A percentile compares a stretch with the other conserved stretches of the same genome.
phyloP scores from a whole-genome alignment of 2,113 vertebrate species.

The Alligator sinensis region DNA sequence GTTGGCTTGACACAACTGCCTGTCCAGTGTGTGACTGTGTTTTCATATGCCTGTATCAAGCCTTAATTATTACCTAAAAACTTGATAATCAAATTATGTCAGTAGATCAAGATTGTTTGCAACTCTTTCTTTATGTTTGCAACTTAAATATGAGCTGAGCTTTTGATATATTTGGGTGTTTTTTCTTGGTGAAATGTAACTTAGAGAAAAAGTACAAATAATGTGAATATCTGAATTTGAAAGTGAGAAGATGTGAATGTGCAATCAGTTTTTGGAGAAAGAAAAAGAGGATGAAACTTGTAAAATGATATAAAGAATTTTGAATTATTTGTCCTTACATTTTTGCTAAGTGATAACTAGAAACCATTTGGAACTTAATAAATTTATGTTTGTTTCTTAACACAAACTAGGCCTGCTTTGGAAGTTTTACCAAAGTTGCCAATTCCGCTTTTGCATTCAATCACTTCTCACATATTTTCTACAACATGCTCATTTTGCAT shows the following conservation, averaged over 20 bases:
- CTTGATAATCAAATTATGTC: neutral
- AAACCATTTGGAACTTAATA: constrained; percentile 22
- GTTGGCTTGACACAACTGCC: neutral
- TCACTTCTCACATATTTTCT: neutral
- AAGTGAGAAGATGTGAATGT: neutral
- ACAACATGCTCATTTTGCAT: neutral
- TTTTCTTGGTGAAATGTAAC: neutral
- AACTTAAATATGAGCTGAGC: neutral
- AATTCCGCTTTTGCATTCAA: neutral
- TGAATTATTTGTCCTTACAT: neutral
- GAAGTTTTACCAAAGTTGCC: constrained; percentile 4
- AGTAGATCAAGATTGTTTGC: neutral
- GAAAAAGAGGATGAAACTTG: too few relatives aligned
- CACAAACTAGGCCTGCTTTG: constrained; percentile 27
- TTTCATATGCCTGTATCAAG: neutral
- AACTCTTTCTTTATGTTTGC: neutral
- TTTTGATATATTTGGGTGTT: neutral
- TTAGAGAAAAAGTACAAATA: neutral
- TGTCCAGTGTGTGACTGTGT: neutral
- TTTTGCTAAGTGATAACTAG: neutral
- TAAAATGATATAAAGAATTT: neutral
- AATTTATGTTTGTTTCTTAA: constrained; percentile 30
- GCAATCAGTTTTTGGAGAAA: too few relatives aligned
- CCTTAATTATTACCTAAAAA: neutral
- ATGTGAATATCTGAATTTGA: neutral